These are phyloP conservation scores for human DNA, from an alignment of 2,113 vertebrate genomes.

Conservation along the genomic window DNA sequence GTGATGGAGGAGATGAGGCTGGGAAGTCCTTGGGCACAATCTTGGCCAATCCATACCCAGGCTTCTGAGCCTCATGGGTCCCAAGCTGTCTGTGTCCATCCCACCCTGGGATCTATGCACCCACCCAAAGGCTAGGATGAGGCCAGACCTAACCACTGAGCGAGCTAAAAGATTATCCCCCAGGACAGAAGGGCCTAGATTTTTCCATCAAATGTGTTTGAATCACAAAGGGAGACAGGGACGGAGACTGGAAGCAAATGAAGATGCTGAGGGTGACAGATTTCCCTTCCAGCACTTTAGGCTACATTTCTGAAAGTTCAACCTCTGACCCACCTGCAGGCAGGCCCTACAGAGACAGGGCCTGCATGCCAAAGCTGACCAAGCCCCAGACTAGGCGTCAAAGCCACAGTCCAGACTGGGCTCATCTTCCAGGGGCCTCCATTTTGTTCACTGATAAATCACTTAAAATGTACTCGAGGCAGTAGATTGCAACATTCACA, in stretches of 20 bases:
- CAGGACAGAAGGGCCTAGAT: neutral
- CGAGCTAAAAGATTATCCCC: neutral
- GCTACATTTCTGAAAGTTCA: slow-evolving; percentile 30
- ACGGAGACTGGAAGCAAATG: neutral
- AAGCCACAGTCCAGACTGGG: neutral
- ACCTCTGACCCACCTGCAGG: neutral
- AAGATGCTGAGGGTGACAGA: neutral
- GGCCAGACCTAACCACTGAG: neutral
- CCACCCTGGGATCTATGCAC: neutral
- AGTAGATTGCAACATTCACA: neutral
- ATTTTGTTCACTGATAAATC: slow-evolving; percentile 36
- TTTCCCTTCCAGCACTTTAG: neutral
- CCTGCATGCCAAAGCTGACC: slow-evolving; percentile 16
- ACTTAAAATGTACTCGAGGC: neutral
- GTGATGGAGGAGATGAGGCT: neutral
- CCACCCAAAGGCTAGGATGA: neutral
- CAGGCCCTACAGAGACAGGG: neutral
- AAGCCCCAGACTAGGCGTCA: neutral
- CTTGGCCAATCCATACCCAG: neutral
- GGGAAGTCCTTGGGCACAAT: neutral
- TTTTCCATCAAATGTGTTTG: neutral
- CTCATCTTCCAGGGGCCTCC: neutral
- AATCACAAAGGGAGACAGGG: neutral
- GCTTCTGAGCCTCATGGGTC: neutral
- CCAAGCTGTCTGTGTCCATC: neutral